phyloP scores from a whole-genome alignment of 2,888 invertebrate genomes.

The Euzetes globulus region DNA sequence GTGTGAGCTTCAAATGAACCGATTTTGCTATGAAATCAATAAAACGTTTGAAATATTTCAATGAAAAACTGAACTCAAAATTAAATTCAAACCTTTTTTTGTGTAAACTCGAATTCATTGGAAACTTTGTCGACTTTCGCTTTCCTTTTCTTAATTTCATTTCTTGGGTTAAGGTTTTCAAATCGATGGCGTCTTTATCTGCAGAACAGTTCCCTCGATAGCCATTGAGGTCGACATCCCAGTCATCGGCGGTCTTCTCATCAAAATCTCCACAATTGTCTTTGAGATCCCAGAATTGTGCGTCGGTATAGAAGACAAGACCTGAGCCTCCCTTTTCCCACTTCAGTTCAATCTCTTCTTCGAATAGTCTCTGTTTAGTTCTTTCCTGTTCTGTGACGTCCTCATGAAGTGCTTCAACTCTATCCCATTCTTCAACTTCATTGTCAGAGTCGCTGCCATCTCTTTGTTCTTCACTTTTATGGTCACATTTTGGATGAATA shows the following conservation, averaged over 20 bases:
- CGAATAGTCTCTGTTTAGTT: conserved; percentile 51
- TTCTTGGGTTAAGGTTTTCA: conserved; percentile 46
- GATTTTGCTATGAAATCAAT: conserved; percentile 41
- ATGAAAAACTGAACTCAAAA: too few relatives aligned
- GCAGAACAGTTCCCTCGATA: conserved; percentile 45
- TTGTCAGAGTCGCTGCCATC: conserved; percentile 45
- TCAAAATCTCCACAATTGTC: conserved; percentile 51
- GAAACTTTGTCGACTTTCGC: conserved; percentile 41
- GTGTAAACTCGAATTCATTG: conserved; percentile 32
- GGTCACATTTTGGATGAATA: neutral
- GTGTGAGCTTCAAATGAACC: conserved; percentile 48
- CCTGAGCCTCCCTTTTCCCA: conserved; percentile 58
- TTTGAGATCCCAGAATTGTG: conserved; percentile 52
- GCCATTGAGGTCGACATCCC: conserved; percentile 52
- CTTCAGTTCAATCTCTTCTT: conserved; percentile 49
- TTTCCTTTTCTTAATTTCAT: conserved; percentile 43
- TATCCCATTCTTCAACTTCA: conserved; percentile 53
- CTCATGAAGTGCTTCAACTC: conserved; percentile 52
- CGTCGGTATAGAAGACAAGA: conserved; percentile 55
- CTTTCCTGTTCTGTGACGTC: conserved; percentile 51
- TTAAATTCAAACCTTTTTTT: conserved; percentile 42
- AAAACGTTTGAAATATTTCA: neutral
- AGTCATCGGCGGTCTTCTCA: conserved; percentile 54
- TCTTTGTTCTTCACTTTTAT: neutral
- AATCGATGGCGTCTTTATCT: conserved; percentile 52